Evolutionary conservation across 2,113 vertebrate genomes (phyloP), one percentile per base, ranked within the genome.

Genomic region (Percina caprodes): DNA sequence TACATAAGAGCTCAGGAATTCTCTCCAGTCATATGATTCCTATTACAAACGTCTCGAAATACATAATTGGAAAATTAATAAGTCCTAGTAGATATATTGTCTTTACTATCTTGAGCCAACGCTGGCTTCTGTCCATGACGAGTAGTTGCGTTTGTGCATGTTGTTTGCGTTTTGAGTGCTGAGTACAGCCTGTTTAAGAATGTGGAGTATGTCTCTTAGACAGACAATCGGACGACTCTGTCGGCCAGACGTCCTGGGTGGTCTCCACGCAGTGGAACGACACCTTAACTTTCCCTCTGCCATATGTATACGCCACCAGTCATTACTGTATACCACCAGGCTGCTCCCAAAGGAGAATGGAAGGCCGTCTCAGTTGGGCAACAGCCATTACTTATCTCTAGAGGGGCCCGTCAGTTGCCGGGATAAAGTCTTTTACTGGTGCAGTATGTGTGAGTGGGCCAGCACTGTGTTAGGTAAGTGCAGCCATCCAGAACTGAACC

Each of bases 191-290:
- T 52, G 69, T 65, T 33, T 62, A 81, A 79, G 93, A 94, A 94
- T 94, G 91, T 70, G 21, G 68, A 83, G 78, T 80, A 92, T 90
- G 85, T 80, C 54, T 81, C 59, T 68, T 79, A 89, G 86, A 91
- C 86, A 93, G 94, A 94, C 93, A 89, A 85, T 87, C 77, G 74
- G 92, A 92, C 91, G 89, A 90, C 94, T 86, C 82, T 85, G 88
- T 90, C 84, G 65, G 63, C 62, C 76, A 54, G 13, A 26, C 84
- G 6, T 60, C 58, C 79, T 93, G 93, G 92, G 94, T 95, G 94
- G 94, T 94, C 92, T 71, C 60, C 60, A 33, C 19, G 2, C 48
- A 49, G 49, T 76, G 70, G 67, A 49, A 63, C 7, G 54, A 80
- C 90, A 90, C 89, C 85, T 90, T 78, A 70, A 82, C 73, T 74